Conservation (phyloP, 2,888 invertebrate genomes). For the Griposia aprilina region DNA sequence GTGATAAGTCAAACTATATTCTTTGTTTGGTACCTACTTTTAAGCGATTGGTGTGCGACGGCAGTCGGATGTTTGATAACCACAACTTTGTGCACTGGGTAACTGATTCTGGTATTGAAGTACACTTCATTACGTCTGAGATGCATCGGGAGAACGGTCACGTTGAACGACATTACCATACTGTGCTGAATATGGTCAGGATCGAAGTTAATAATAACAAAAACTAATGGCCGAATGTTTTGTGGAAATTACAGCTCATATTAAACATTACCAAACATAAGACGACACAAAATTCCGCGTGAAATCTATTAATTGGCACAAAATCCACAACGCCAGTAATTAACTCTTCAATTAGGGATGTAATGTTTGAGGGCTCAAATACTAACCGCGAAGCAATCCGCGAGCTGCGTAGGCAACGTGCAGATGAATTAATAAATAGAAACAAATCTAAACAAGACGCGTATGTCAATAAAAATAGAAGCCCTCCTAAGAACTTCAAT, state of each 20-base stretch:
- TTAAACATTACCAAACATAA: not conserved
- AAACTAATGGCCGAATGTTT: not conserved
- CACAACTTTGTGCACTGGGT: not conserved
- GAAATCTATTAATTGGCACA: not conserved
- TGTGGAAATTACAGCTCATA: constrained; percentile 11
- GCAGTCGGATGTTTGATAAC: constrained; percentile 1
- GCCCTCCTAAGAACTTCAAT: not conserved
- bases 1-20: not conserved
- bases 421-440: not conserved
- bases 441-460: not conserved
- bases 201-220: constrained; percentile 10
- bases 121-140: constrained; percentile 46
- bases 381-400: not conserved
- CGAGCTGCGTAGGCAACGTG: not conserved
- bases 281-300: not conserved
- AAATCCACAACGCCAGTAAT: not conserved
- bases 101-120: not conserved
- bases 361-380: not conserved
- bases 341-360: not conserved
- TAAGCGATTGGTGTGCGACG: not conserved
- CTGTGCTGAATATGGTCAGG: constrained; percentile 13
- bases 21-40: constrained; percentile 20
- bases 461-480: not conserved
- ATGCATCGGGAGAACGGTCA: constrained; percentile 42
- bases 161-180: constrained; percentile 25